Evolutionary conservation across 2,888 invertebrate species (phyloP).

Genomic region (Phania funesta): DNA sequence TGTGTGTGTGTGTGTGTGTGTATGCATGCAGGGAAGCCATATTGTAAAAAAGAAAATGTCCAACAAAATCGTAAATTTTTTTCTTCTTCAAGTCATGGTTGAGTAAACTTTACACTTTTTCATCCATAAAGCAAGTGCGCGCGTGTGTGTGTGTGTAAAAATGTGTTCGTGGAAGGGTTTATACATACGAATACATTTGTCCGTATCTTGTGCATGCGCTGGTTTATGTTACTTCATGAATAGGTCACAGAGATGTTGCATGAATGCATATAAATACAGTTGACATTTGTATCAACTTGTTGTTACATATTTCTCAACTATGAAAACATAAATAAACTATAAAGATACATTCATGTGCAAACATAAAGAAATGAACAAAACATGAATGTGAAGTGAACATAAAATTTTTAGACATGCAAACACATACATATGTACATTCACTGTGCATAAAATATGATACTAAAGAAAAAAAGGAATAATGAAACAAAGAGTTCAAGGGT

Average conservation of each 20-base stretch:
- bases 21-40: background rate
- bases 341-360: conserved; percentile 17
- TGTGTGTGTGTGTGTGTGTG: background rate
- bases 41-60: conserved; percentile 9
- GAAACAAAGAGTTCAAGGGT: conserved; percentile 55
- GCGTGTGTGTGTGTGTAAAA: conserved; percentile 25
- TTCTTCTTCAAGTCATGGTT: conserved; percentile 58
- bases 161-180: conserved; percentile 1
- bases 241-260: conserved; percentile 56
- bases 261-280: conserved; percentile 60
- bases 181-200: background rate
- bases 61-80: conserved; percentile 2
- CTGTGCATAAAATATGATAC: background rate
- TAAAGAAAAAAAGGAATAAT: conserved; percentile 5
- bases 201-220: conserved; percentile 7
- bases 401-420: conserved; percentile 1
- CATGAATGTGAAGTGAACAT: background rate
- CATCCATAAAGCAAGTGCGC: conserved; percentile 45
- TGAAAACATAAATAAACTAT: conserved; percentile 43
- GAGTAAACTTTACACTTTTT: conserved; percentile 63
- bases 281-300: conserved; percentile 66
- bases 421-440: background rate
- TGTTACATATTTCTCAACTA: conserved; percentile 56
- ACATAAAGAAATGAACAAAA: conserved; percentile 2
- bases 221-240: conserved; percentile 44